Evolutionary conservation across 1,140 invertebrate genomes (phyloP).

Genomic region (Penaeus indicus): DNA sequence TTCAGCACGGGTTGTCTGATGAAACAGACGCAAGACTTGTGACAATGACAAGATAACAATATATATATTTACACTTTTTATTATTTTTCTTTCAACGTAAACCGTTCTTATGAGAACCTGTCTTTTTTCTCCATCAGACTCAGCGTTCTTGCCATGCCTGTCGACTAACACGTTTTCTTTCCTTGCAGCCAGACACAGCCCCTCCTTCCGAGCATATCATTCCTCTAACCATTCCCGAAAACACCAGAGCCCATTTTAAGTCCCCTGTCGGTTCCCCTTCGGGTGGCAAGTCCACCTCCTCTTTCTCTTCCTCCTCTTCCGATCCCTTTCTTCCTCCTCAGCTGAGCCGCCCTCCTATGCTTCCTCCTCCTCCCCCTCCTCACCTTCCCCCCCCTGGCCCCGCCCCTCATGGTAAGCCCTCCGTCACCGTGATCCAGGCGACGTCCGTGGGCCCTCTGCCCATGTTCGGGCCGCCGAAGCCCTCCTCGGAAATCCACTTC

Average conservation of each 20-base stretch:
- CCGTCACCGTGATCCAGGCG: background rate
- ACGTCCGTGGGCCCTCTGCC: background rate
- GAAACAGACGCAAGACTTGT: no score
- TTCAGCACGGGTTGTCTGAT: no score
- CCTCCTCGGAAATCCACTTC: background rate
- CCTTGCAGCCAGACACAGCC: slow-evolving; percentile 38
- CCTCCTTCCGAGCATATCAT: slow-evolving; percentile 27
- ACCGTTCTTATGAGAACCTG: background rate
- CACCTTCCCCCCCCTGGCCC: background rate
- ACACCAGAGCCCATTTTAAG: slow-evolving; percentile 51
- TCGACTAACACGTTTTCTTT: slow-evolving; percentile 46
- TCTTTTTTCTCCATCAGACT: background rate
- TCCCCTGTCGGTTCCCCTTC: slow-evolving; percentile 21
- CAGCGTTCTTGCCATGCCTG: background rate
- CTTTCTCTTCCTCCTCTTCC: background rate
- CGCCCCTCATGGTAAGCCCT: background rate
- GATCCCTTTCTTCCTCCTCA: background rate
- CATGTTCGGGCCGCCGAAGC: slow-evolving; percentile 22
- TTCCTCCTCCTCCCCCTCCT: background rate
- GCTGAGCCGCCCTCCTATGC: background rate
- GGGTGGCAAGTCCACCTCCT: background rate
- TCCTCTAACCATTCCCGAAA: slow-evolving; percentile 34
- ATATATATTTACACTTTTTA: background rate
- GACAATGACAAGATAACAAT: no score
- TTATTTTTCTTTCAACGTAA: background rate